A percentile compares a stretch with the other conserved stretches of the same genome.
These are phyloP conservation scores for Pelobates cultripes DNA, from an alignment of 2,797 vertebrate genomes.

Conservation along the genomic window DNA sequence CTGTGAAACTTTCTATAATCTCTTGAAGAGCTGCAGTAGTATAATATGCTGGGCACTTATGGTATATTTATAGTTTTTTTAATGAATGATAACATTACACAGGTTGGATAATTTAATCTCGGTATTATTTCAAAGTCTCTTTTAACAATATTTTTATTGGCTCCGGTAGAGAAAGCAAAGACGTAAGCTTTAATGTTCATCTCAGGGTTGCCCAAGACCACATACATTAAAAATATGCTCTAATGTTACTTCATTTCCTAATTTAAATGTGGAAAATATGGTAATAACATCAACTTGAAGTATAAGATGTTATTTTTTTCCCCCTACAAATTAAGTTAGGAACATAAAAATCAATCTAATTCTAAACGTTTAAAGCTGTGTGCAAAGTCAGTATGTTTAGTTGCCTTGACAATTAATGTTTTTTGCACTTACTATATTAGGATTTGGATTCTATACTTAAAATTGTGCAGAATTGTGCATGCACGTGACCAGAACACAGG, in stretches of 20 bases:
- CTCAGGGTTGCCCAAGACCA: not conserved
- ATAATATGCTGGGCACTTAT: too few relatives aligned
- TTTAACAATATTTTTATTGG: conserved; percentile 41
- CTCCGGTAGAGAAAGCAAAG: conserved; percentile 12
- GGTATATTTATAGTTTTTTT: not conserved
- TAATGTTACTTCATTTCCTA: conserved; percentile 45
- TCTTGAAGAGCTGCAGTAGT: too few relatives aligned
- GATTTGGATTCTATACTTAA: too few relatives aligned
- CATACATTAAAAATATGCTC: conserved; percentile 17
- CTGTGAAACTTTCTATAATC: too few relatives aligned
- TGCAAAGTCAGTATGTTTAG: not conserved
- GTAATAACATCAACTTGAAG: conserved; percentile 22
- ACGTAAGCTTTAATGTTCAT: conserved; percentile 24
- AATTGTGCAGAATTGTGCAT: too few relatives aligned
- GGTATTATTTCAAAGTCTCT: conserved; percentile 24
- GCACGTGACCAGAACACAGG: too few relatives aligned
- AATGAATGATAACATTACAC: conserved; percentile 7
- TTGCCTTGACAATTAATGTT: not conserved
- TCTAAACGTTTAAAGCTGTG: conserved; percentile 2
- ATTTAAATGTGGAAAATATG: conserved; percentile 45
- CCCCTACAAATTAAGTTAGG: conserved; percentile 2
- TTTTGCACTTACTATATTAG: not conserved
- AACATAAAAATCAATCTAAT: conserved; percentile 19
- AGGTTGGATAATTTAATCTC: not conserved
- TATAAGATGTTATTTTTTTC: conserved; percentile 23